A percentile compares a stretch with the other conserved stretches of the same genome.
Conservation (phyloP, 1,140 invertebrate genomes). For the Mesaphorura yosii region DNA sequence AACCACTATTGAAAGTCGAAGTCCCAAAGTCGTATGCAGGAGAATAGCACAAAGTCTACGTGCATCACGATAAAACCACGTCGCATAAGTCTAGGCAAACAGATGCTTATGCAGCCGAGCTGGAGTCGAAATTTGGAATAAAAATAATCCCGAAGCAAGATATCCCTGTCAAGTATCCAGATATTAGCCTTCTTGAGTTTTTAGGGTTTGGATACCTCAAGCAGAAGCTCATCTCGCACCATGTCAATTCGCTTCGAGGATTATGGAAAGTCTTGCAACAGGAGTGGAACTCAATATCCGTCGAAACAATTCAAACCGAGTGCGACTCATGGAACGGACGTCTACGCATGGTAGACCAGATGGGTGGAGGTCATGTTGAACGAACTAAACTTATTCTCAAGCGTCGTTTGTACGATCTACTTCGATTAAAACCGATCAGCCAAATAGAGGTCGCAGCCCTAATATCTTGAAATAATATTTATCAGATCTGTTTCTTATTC, state of each 20-base stretch:
- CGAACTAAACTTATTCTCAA: no score
- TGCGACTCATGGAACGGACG: neutral
- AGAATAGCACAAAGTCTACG: neutral
- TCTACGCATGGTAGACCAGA: no score
- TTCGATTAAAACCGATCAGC: no score
- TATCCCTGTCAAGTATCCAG: neutral
- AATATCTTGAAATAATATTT: no score
- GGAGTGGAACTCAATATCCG: neutral
- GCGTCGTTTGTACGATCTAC: no score
- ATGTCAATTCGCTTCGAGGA: neutral
- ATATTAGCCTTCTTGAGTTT: conserved; percentile 1
- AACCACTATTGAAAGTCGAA: neutral
- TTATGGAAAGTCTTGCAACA: neutral
- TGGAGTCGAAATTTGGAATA: neutral
- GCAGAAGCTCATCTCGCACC: neutral
- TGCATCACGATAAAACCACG: neutral
- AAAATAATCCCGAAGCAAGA: neutral
- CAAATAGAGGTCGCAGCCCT: no score
- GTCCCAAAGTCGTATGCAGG: neutral
- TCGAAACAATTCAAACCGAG: neutral
- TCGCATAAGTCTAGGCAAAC: neutral
- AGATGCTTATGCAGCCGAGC: neutral
- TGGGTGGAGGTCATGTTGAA: no score
- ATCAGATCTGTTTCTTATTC: no score
- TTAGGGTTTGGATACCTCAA: neutral